These are phyloP conservation scores for Danio rerio DNA, from an alignment of 2,113 vertebrate species.

Conservation along the genomic window DNA sequence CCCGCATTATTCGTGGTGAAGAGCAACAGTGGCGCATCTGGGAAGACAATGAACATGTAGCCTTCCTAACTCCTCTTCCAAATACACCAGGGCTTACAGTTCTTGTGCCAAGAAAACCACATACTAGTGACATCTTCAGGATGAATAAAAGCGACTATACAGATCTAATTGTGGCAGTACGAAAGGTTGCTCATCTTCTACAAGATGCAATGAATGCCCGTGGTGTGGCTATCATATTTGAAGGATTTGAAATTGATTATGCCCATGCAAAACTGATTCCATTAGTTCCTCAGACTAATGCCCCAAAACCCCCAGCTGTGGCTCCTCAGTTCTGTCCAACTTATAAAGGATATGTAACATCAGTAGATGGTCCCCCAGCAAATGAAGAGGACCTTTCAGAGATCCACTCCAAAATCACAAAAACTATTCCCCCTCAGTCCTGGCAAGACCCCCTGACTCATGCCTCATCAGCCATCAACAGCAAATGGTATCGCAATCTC, in stretches of 20 bases:
- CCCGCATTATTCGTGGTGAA: conserved; percentile 75
- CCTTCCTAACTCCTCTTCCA: conserved; percentile 79
- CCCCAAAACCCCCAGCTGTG: conserved; percentile 25
- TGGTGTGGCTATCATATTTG: conserved; percentile 77
- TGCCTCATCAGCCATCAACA: conserved; percentile 72
- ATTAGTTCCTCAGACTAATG: conserved; percentile 61
- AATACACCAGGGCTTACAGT: conserved; percentile 77
- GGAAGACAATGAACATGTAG: conserved; percentile 78
- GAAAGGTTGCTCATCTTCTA: conserved; percentile 70
- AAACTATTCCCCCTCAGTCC: conserved; percentile 67
- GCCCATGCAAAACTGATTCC: conserved; percentile 78
- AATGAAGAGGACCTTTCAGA: conserved; percentile 64
- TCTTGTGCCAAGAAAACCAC: conserved; percentile 75
- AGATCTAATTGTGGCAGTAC: conserved; percentile 69
- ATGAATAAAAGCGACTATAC: conserved; percentile 70
- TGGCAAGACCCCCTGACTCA: conserved; percentile 76
- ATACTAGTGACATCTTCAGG: conserved; percentile 75
- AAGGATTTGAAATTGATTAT: conserved; percentile 78
- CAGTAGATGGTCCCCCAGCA: conserved; percentile 71
- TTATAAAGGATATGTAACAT: conserved; percentile 78
- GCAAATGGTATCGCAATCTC: conserved; percentile 78
- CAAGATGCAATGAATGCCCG: conserved; percentile 68
- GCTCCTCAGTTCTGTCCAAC: conserved; percentile 63
- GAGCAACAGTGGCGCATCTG: conserved; percentile 80
- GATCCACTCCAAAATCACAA: conserved; percentile 70